Evolutionary conservation across 2,113 vertebrate species (phyloP).

Genomic region (Ctenomys sociabilis): DNA sequence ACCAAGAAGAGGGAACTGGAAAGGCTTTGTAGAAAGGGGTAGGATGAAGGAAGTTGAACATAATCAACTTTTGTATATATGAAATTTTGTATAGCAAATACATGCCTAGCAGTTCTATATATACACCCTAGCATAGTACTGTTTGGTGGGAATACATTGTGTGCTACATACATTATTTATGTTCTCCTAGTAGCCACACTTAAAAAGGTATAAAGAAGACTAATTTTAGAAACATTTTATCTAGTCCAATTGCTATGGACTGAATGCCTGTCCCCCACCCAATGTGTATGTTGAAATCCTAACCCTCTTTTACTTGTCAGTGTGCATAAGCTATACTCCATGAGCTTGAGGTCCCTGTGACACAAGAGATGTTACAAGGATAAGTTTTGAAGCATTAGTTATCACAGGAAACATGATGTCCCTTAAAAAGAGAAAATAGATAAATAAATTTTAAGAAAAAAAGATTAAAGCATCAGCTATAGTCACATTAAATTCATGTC

Average conservation of each 20-base stretch:
- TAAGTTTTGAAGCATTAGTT: not conserved
- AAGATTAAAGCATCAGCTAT: not conserved
- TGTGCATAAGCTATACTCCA: not conserved
- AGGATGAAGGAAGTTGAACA: not conserved
- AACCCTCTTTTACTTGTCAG: not conserved
- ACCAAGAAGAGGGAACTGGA: not conserved
- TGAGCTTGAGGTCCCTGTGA: not conserved
- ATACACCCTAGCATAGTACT: not conserved
- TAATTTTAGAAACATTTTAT: not conserved
- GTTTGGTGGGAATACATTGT: not conserved
- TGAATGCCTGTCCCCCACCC: not conserved
- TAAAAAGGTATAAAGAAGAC: not conserved
- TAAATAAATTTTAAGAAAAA: too few species aligned
- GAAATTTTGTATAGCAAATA: not conserved
- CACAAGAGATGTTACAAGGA: not conserved
- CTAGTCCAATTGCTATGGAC: not conserved
- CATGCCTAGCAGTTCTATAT: not conserved
- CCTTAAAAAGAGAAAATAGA: not conserved
- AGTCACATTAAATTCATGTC: not conserved
- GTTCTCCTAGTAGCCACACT: not conserved
- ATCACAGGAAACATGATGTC: not conserved
- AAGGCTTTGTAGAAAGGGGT: not conserved
- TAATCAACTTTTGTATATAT: not conserved
- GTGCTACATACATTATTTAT: not conserved
- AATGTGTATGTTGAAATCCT: not conserved